Evolutionary conservation across 37 sponge, comb jelly and placozoan genomes (phyloP), one percentile per base, ranked within the genome.

Genomic region (Sycon ciliatum): DNA sequence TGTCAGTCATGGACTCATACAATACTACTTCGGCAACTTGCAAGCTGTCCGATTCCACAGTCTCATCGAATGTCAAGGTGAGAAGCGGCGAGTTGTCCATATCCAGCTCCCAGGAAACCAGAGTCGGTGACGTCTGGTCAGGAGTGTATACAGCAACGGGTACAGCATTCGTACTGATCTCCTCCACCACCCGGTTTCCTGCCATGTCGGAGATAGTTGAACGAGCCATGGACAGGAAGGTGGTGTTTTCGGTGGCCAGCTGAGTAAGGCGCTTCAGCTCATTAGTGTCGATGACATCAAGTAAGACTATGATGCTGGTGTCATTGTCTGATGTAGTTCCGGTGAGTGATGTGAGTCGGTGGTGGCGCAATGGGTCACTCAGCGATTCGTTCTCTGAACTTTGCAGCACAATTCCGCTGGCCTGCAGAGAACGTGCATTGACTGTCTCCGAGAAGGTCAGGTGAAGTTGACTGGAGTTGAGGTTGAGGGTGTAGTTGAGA

Each of bases 381-480:
- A 13, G 53, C 24, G 11, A 11, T 9, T 11, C 63, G 23, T 83
- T 80, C 11, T 37, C 18, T 18, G 67, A 56, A 39, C 74, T 80
- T 35, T 65, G 79, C 16, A 90, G 66, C 28, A 72, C 69, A 1
- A 90, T 79, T 54, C 76, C 77, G 38, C 76, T 69, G 37, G 73
- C 75, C 18, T 68, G 34, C 5, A 88, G 36, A 13, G 86, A 79
- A 38, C 65, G 71, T 3, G 82, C 81, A 38, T 74, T 60, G 23
- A 92, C 77, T 40, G 85, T 79, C 40, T 92, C 93, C 46, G 93
- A 82, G 73, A 92, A 92, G 1, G 83, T 87, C 53, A 92, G 67
- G 26, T 68, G 72, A 3, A 92, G 32, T 11, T 49, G 34, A 30
- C 88, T 86, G 0, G 32, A n/a, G 71, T 92, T 67, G 56, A 92